Conservation (phyloP, 2,888 invertebrate genomes). For the Galeopsomyia nigrocyanea region DNA sequence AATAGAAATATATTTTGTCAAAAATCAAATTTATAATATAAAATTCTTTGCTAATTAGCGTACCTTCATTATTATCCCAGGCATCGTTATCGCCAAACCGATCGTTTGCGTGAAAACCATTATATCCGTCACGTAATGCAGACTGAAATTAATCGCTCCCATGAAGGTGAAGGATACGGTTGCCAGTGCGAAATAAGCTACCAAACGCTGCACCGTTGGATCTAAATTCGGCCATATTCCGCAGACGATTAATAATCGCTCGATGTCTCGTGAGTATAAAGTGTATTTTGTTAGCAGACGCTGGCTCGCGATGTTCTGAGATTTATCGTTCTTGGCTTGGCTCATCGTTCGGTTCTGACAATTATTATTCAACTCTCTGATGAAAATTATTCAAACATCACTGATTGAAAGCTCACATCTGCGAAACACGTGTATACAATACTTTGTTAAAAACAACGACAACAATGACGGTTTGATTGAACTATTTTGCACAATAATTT, state of each 20-base stretch:
- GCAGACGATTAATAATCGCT: neutral
- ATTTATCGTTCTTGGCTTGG: too few species aligned
- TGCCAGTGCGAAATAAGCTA: neutral
- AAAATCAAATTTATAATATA: too few species aligned
- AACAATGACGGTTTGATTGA: too few species aligned
- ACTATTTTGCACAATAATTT: too few species aligned
- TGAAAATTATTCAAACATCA: too few species aligned
- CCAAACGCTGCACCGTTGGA: neutral
- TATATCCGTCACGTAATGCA: neutral
- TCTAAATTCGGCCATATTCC: slow-evolving; percentile 3
- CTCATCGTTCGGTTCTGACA: too few species aligned
- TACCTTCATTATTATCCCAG: neutral
- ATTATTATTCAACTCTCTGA: too few species aligned
- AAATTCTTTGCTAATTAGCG: neutral
- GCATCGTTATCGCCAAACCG: neutral
- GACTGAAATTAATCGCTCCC: slow-evolving; percentile 4
- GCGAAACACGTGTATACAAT: too few species aligned
- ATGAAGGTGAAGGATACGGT: neutral
- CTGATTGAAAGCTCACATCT: too few species aligned
- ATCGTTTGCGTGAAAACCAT: neutral
- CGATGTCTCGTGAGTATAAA: slow-evolving; percentile 1
- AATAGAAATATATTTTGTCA: too few species aligned
- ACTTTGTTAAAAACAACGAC: too few species aligned
- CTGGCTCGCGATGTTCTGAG: too few species aligned
- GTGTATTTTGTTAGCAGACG: neutral